These are phyloP conservation scores for Echiichthys vipera DNA, from an alignment of 2,797 vertebrate species.

Conservation along the genomic window DNA sequence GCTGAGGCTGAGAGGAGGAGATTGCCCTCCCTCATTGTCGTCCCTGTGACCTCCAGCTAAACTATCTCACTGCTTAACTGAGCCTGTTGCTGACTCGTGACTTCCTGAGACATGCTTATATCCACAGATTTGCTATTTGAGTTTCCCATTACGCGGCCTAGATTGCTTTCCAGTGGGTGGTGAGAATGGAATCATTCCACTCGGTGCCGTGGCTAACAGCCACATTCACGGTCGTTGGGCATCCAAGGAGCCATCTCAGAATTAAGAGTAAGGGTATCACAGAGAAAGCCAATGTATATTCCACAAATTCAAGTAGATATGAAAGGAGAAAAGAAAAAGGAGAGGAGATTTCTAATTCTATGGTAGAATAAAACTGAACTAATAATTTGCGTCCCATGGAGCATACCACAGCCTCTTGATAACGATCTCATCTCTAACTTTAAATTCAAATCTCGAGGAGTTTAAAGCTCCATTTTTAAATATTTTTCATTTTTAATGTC, in stretches of 20 bases:
- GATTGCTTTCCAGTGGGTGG: slow-evolving; percentile 80
- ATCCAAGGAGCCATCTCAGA: slow-evolving; percentile 66
- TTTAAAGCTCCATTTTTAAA: background rate
- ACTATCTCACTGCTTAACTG: slow-evolving; percentile 61
- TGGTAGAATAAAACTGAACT: slow-evolving; percentile 19
- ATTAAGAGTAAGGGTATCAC: slow-evolving; percentile 54
- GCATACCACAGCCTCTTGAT: slow-evolving; percentile 13
- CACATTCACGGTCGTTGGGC: slow-evolving; percentile 65
- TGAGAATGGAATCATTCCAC: slow-evolving; percentile 68
- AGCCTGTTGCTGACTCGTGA: slow-evolving; percentile 72
- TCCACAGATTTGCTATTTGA: slow-evolving; percentile 75
- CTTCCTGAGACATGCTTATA: slow-evolving; percentile 72
- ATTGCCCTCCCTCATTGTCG: slow-evolving; percentile 25
- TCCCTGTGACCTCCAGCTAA: slow-evolving; percentile 67
- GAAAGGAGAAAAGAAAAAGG: background rate
- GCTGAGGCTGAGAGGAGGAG: slow-evolving; percentile 11
- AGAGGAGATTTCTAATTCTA: slow-evolving; percentile 8
- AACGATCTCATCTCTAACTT: slow-evolving; percentile 27
- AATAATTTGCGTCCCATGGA: slow-evolving; percentile 30
- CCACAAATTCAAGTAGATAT: slow-evolving; percentile 24
- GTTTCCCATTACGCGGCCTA: slow-evolving; percentile 75
- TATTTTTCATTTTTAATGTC: background rate
- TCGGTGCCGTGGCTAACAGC: slow-evolving; percentile 62
- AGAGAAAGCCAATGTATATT: slow-evolving; percentile 32
- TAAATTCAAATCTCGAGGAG: slow-evolving; percentile 20